Conservation (phyloP, 2,888 invertebrate genomes). For the Drosophila formosana region DNA sequence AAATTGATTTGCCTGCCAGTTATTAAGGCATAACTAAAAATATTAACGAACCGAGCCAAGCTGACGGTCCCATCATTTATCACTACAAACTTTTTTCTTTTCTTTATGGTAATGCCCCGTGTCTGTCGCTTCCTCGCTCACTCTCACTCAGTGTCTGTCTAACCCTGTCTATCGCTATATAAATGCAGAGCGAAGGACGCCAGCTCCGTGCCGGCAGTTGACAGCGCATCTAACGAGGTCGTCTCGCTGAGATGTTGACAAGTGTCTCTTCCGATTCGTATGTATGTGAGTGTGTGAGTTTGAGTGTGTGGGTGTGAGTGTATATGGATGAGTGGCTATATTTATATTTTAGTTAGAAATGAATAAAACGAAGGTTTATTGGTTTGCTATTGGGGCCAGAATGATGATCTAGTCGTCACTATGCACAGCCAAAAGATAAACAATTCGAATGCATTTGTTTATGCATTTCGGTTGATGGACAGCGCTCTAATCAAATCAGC, state of each 20-base stretch:
- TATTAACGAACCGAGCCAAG: conserved; percentile 66
- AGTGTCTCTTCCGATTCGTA: conserved; percentile 34
- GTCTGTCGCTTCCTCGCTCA: neutral
- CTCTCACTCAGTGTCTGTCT: neutral
- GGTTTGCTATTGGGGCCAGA: conserved; percentile 42
- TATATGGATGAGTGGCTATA: conserved; percentile 38
- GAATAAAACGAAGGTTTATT: conserved; percentile 58
- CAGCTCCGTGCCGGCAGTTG: conserved; percentile 41
- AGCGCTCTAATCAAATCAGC: conserved; percentile 19
- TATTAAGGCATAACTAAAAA: conserved; percentile 76
- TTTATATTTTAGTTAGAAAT: conserved; percentile 46
- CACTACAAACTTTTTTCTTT: conserved; percentile 56
- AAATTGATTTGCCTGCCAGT: conserved; percentile 74
- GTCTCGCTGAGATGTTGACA: conserved; percentile 52
- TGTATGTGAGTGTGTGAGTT: conserved; percentile 9
- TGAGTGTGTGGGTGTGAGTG: conserved; percentile 24
- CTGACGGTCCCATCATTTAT: conserved; percentile 73
- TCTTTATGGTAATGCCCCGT: conserved; percentile 49
- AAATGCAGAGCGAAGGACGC: conserved; percentile 56
- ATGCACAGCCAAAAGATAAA: conserved; percentile 23
- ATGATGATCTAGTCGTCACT: conserved; percentile 37
- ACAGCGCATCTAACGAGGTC: conserved; percentile 60
- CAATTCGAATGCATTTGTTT: conserved; percentile 23
- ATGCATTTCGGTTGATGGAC: conserved; percentile 11
- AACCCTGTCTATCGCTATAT: conserved; percentile 41